Base-by-base conservation (phyloP, 2,113 vertebrate species). In the Planiliza haematocheilus region DNA sequence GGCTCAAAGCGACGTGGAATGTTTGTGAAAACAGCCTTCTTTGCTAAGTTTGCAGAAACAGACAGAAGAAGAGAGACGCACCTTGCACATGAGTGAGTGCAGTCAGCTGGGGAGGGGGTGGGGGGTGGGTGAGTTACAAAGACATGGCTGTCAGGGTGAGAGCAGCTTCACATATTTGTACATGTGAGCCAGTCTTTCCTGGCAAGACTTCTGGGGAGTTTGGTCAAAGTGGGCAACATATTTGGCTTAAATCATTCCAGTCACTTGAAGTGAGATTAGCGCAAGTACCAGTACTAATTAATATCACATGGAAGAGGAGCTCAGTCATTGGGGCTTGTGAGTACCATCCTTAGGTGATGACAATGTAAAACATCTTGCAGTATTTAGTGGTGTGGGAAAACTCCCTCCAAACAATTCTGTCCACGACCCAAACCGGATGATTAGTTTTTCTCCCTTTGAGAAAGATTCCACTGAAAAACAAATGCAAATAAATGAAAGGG, bases 281-380 rank as follows among this genome's bases (percentile, higher is more conserved):
- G 48, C 55, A 74, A 86, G 61, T 80, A 89, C 58, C 74, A 61
- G 34, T 67, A 61, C 64, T 93, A 92, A 93, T 93, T 86, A 89
- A 78, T 80, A 84, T 79, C 93, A 93, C 70, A 88, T 91, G 89
- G 52, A 59, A 61, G 30, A 56, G n/a, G 74, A 56, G 43, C 49
- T 58, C 67, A 65, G 77, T 84, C 81, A 72, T 20, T 65, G 72
- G 70, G 74, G 63, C 80, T 85, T 82, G 60, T 70, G 68, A 82
- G 74, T 84, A 56, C 73, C 73, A 79, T 70, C 64, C 75, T 64
- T 81, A 89, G 86, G 86, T 91, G 89, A 89, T 86, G 90, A 90
- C 90, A 90, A 20, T 82, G 66, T 58, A 38, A 79, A 82, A 94
- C 93, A 93, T 93, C 89, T 93, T 93, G 91, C 74, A 93, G 88